These are phyloP conservation scores for Hirtodrosophila duncani DNA, from an alignment of 2,888 invertebrate genomes.

Conservation along the genomic window DNA sequence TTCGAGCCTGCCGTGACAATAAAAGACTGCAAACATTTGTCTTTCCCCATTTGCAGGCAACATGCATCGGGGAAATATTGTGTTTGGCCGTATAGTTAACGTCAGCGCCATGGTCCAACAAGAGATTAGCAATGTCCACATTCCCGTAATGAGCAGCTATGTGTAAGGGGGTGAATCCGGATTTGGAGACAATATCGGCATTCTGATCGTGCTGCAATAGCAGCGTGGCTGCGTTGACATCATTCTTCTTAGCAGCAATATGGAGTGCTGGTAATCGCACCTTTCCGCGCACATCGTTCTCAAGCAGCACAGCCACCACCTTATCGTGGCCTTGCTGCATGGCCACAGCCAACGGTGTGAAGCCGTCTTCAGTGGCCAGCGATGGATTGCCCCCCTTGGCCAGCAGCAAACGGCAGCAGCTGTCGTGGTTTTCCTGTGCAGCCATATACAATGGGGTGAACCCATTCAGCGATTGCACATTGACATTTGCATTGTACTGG, in stretches of 20 bases:
- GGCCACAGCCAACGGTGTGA: slow-evolving; percentile 98
- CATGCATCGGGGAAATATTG: slow-evolving; percentile 98
- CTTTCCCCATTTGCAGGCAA: slow-evolving; percentile 99
- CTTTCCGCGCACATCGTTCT: slow-evolving; percentile 97
- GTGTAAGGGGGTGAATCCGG: slow-evolving; percentile 98
- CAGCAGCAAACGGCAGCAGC: slow-evolving; percentile 93
- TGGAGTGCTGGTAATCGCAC: slow-evolving; percentile 97
- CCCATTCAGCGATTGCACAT: slow-evolving; percentile 97
- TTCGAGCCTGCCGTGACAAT: slow-evolving; percentile 92
- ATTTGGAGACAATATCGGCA: slow-evolving; percentile 97
- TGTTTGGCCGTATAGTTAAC: slow-evolving; percentile 98
- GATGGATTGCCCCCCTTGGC: slow-evolving; percentile 97
- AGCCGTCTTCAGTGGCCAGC: slow-evolving; percentile 98
- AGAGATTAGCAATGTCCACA: slow-evolving; percentile 92
- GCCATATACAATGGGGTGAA: slow-evolving; percentile 99
- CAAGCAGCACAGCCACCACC: slow-evolving; percentile 96
- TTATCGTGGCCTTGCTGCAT: slow-evolving; percentile 99
- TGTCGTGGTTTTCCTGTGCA: slow-evolving; percentile 97
- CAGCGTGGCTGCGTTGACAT: slow-evolving; percentile 95
- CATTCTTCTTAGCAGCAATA: slow-evolving; percentile 99
- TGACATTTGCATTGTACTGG: slow-evolving; percentile 94
- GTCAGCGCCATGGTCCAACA: slow-evolving; percentile 94
- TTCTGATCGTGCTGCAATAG: slow-evolving; percentile 97
- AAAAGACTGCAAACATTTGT: slow-evolving; percentile 93
- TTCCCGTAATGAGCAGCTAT: slow-evolving; percentile 99